Percentiles rank a stretch among this genome's conserved stretches.
Conservation (phyloP, 2,888 invertebrate genomes). For the Dynastes hyllus region DNA sequence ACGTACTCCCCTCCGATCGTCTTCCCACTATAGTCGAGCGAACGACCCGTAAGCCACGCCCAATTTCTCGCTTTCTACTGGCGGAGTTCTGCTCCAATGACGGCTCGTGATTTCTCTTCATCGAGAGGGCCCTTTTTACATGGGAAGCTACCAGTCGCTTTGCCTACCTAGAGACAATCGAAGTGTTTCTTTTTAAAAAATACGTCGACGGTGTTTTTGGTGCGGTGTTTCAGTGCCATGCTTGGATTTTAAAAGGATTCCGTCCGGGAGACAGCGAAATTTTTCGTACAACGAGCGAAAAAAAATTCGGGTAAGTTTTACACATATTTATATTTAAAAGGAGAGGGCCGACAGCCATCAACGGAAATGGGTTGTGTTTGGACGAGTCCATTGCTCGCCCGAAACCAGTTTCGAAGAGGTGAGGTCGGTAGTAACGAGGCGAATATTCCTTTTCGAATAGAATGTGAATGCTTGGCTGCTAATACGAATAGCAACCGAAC, state of each 20-base stretch:
- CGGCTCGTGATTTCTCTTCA: conserved; percentile 52
- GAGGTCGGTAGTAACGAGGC: conserved; percentile 60
- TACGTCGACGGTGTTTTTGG: conserved; percentile 35
- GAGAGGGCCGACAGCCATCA: conserved; percentile 62
- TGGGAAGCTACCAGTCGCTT: conserved; percentile 61
- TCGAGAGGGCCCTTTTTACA: conserved; percentile 58
- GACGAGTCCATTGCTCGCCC: conserved; percentile 64
- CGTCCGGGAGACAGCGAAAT: neutral
- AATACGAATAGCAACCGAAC: neutral
- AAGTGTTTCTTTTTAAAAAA: conserved; percentile 55
- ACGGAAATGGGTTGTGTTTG: conserved; percentile 65
- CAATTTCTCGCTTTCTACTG: conserved; percentile 57
- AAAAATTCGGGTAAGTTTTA: conserved; percentile 48
- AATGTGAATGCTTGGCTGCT: conserved; percentile 48
- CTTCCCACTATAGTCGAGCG: conserved; percentile 32
- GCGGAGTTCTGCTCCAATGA: conserved; percentile 57
- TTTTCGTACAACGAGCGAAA: neutral
- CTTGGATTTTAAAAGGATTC: conserved; percentile 44
- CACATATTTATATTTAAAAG: conserved; percentile 48
- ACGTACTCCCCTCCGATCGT: conserved; percentile 39
- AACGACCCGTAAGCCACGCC: conserved; percentile 57
- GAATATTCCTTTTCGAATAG: conserved; percentile 46
- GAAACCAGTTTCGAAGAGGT: conserved; percentile 63
- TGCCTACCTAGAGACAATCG: conserved; percentile 60
- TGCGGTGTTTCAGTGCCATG: conserved; percentile 35